Conservation (phyloP, 2,888 invertebrate genomes). For the Xestia ashworthii region DNA sequence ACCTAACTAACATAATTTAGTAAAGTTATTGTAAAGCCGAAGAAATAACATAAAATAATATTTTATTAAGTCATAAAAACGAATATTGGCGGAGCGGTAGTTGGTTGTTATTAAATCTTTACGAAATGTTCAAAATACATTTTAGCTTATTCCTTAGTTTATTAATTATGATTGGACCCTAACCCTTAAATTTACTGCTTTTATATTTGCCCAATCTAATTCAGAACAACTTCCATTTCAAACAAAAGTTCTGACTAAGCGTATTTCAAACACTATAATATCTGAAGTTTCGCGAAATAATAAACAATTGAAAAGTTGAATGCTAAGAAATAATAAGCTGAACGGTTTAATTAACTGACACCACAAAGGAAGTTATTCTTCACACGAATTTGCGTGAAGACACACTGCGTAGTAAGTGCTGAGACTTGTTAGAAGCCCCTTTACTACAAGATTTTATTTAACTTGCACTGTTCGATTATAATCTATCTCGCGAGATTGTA, state of each 20-base stretch:
- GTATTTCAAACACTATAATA: conserved; percentile 41
- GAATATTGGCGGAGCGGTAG: neutral
- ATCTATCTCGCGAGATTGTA: too few relatives aligned
- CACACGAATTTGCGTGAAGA: conserved; percentile 40
- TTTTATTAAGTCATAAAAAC: neutral
- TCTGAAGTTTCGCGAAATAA: conserved; percentile 40
- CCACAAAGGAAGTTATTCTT: conserved; percentile 52
- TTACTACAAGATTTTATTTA: neutral
- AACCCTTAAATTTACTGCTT: conserved; percentile 9
- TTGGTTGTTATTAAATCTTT: neutral
- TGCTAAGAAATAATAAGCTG: conserved; percentile 48
- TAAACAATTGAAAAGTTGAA: conserved; percentile 51
- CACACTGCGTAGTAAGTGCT: conserved; percentile 37
- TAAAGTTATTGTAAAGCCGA: neutral
- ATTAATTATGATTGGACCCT: neutral
- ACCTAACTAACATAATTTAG: neutral
- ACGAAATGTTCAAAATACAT: neutral
- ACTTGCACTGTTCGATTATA: neutral
- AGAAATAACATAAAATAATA: neutral
- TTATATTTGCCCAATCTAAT: conserved; percentile 26
- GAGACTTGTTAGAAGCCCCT: neutral
- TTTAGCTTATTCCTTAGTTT: neutral
- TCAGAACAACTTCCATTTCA: conserved; percentile 38
- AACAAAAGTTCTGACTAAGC: conserved; percentile 33
- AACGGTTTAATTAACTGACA: conserved; percentile 59